phyloP scores from a whole-genome alignment of 2,888 invertebrate species.

The Drosophila suboccidentalis region DNA sequence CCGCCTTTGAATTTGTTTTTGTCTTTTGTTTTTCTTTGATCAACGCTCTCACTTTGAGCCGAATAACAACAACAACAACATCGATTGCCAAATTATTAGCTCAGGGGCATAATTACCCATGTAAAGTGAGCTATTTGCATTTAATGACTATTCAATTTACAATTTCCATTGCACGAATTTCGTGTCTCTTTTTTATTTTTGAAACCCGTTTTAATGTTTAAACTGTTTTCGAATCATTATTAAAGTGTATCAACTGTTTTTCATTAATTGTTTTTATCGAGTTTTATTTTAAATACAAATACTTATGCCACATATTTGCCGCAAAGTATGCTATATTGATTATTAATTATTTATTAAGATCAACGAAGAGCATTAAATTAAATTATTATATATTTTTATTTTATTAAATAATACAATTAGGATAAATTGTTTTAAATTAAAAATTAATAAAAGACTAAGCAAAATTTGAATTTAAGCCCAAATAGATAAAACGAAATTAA shows the following conservation, averaged over 20 bases:
- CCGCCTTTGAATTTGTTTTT: conserved; percentile 26
- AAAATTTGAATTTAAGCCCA: too few relatives aligned
- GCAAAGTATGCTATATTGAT: conserved; percentile 34
- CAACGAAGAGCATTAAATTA: too few relatives aligned
- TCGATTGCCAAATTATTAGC: conserved; percentile 35
- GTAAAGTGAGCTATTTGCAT: not conserved
- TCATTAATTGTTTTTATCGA: not conserved
- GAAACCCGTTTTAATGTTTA: conserved; percentile 5
- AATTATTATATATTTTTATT: too few relatives aligned
- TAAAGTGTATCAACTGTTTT: not conserved
- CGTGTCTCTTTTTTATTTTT: conserved; percentile 10
- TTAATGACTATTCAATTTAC: conserved; percentile 4
- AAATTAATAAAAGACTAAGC: too few relatives aligned
- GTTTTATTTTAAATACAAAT: not conserved
- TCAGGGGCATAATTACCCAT: conserved; percentile 22
- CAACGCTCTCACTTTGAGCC: conserved; percentile 30
- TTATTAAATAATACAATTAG: too few relatives aligned
- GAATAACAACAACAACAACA: conserved; percentile 16
- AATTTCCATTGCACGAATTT: conserved; percentile 25
- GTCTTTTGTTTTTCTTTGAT: conserved; percentile 1
- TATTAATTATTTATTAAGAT: too few relatives aligned
- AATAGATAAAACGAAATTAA: too few relatives aligned
- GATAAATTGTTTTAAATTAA: too few relatives aligned
- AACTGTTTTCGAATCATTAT: not conserved
- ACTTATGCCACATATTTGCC: conserved; percentile 11